Evolutionary conservation across 2,797 vertebrate species (phyloP).

Genomic region (Micromesistius poutassou): DNA sequence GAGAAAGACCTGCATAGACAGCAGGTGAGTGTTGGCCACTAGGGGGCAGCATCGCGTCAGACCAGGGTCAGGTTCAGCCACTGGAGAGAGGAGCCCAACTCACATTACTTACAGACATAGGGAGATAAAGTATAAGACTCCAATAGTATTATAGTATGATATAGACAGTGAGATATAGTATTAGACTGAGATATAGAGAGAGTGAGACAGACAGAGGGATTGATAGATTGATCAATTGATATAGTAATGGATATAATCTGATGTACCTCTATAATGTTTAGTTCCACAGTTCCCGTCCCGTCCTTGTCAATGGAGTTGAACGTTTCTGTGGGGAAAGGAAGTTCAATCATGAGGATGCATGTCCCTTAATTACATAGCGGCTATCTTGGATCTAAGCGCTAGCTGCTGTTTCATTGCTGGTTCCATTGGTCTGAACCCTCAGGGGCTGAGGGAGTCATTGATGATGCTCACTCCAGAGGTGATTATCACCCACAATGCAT

Average conservation of each 20-base stretch:
- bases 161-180: neutral
- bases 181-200: neutral
- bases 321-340: constrained; percentile 63
- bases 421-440: too few relatives aligned
- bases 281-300: constrained; percentile 67
- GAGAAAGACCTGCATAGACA: neutral
- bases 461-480: too few relatives aligned
- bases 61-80: neutral
- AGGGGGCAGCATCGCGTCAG: neutral
- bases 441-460: too few relatives aligned
- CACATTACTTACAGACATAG: too few relatives aligned
- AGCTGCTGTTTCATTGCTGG: neutral
- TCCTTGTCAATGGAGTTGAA: constrained; percentile 73
- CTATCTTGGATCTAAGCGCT: neutral
- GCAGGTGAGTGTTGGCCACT: too few relatives aligned
- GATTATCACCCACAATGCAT: too few relatives aligned
- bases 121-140: too few relatives aligned
- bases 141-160: too few relatives aligned
- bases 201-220: neutral
- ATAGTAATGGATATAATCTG: neutral
- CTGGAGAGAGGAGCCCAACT: neutral
- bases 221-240: neutral
- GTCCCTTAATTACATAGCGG: neutral
- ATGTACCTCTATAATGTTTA: constrained; percentile 67
- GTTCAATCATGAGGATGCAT: neutral